Percentiles rank a stretch among this genome's conserved stretches.
phyloP scores from a whole-genome alignment of 2,797 vertebrate genomes.

The Eutrigla gurnardus region DNA sequence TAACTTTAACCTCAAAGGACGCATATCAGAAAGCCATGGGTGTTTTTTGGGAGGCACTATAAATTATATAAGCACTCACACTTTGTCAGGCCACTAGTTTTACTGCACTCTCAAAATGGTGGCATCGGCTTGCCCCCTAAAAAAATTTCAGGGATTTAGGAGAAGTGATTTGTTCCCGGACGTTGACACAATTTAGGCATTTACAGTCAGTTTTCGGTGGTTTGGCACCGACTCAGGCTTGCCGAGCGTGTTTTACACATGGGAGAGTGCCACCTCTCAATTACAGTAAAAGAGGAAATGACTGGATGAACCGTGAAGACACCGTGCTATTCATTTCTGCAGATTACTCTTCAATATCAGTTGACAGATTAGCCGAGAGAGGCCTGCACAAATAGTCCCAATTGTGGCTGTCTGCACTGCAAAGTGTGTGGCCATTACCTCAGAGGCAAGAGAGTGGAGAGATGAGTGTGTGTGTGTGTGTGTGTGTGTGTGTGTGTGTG shows the following conservation, averaged over 20 bases:
- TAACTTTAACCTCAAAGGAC: too few relatives aligned
- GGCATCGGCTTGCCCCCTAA: slow-evolving; percentile 8
- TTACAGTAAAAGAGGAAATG: slow-evolving; percentile 63
- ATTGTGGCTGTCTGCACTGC: slow-evolving; percentile 67
- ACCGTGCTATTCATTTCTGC: slow-evolving; percentile 55
- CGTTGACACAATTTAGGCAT: slow-evolving; percentile 29
- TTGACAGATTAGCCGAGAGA: slow-evolving; percentile 61
- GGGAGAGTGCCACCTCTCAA: slow-evolving; percentile 54
- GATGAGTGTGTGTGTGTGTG: neutral
- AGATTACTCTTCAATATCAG: slow-evolving; percentile 67
- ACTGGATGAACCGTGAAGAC: slow-evolving; percentile 49
- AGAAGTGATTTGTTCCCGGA: slow-evolving; percentile 19
- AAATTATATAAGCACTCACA: neutral
- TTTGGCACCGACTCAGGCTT: slow-evolving; percentile 10
- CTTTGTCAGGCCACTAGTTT: slow-evolving; percentile 1
- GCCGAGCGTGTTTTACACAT: slow-evolving; percentile 37
- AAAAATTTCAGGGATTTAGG: slow-evolving; percentile 4
- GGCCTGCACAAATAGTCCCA: slow-evolving; percentile 63
- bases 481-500: slow-evolving; percentile 21
- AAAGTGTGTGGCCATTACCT: slow-evolving; percentile 68
- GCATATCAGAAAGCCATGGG: neutral
- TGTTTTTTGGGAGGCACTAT: neutral
- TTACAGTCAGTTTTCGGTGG: slow-evolving; percentile 15
- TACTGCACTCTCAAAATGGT: slow-evolving; percentile 2
- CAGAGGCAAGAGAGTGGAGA: slow-evolving; percentile 24